Conservation (phyloP, 2,113 vertebrate genomes). For the Oxyura jamaicensis region DNA sequence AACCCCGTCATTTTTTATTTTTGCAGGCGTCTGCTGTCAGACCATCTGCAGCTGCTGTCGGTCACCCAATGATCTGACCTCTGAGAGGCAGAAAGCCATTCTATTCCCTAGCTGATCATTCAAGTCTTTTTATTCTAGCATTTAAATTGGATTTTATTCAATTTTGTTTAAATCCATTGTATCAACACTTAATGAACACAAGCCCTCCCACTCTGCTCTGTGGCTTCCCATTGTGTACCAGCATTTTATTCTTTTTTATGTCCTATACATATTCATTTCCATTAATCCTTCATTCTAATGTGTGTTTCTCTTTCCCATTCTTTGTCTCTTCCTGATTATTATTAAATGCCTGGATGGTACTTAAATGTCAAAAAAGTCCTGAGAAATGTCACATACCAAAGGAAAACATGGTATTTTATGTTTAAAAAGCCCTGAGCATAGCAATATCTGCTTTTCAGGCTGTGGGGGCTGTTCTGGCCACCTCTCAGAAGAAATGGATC, state of each 20-base stretch:
- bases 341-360: background rate
- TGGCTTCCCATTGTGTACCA: background rate
- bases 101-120: background rate
- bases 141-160: conserved; percentile 39
- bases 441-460: background rate
- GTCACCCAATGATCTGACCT: conserved; percentile 26
- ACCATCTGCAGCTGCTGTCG: conserved; percentile 41
- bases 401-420: background rate
- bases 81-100: conserved; percentile 12
- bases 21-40: background rate
- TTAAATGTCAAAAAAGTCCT: conserved; percentile 37
- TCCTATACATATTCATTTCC: conserved; percentile 43
- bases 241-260: background rate
- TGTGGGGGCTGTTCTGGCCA: background rate
- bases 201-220: conserved; percentile 32
- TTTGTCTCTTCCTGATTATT: conserved; percentile 7
- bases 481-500: background rate
- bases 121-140: conserved; percentile 17
- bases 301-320: background rate
- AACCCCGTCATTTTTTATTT: background rate
- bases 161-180: conserved; percentile 57
- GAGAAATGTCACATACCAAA: background rate
- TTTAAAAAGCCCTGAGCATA: background rate
- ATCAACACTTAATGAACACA: conserved; percentile 53
- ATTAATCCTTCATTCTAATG: background rate